A percentile compares a stretch with the other conserved stretches of the same genome.
Conservation (phyloP, 2,888 invertebrate genomes). For the Machimus atricapillus region DNA sequence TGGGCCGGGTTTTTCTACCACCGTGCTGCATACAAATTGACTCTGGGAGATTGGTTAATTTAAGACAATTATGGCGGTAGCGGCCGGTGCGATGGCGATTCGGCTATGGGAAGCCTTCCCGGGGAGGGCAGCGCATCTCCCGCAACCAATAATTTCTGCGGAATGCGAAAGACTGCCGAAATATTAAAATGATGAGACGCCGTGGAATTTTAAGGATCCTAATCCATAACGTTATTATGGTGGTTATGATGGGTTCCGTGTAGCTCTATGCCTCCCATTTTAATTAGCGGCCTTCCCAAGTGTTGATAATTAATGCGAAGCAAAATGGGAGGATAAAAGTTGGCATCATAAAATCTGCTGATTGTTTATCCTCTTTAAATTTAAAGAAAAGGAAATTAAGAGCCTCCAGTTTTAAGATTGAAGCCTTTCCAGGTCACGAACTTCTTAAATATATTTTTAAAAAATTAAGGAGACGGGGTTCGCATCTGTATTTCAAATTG, state of each 20-base stretch:
- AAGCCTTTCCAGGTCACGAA: not conserved
- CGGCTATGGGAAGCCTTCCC: not conserved
- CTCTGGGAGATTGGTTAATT: slow-evolving; percentile 40
- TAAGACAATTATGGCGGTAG: slow-evolving; percentile 41
- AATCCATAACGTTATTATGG: slow-evolving; percentile 5
- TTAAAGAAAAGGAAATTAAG: not conserved
- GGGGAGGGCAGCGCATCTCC: not conserved
- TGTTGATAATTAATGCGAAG: slow-evolving; percentile 37
- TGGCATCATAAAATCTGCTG: not conserved
- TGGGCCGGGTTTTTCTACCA: slow-evolving; percentile 40
- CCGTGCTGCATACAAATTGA: slow-evolving; percentile 39
- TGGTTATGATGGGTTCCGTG: not conserved
- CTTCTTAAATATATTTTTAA: not conserved
- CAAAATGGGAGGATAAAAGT: not conserved
- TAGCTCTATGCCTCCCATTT: not conserved
- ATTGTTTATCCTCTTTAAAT: slow-evolving; percentile 1
- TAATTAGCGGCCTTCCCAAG: slow-evolving; percentile 25
- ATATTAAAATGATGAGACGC: slow-evolving; percentile 40
- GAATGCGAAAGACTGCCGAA: slow-evolving; percentile 37
- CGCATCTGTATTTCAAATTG: not conserved
- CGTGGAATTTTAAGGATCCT: slow-evolving; percentile 33
- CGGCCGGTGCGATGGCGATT: not conserved
- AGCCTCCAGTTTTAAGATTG: not conserved
- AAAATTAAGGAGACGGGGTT: not conserved
- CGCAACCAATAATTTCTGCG: slow-evolving; percentile 36